Evolutionary conservation across 2,797 vertebrate species (phyloP), one percentile per base, ranked within the genome.

Genomic region (Rhinichthys osculus): DNA sequence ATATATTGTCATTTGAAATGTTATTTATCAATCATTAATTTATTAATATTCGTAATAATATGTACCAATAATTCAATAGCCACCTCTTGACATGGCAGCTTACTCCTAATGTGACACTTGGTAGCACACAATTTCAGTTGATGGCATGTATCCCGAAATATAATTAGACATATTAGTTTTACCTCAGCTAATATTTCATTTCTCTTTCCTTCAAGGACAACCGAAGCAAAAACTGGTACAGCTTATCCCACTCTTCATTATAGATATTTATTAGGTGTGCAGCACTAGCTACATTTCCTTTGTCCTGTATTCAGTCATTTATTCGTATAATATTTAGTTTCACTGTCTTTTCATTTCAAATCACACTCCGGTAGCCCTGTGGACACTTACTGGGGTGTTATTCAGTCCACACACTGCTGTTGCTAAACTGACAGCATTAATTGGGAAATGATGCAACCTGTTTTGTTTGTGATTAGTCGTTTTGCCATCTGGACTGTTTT

Each of bases 401-500:
- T 86, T 85, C 69, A 44, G 62, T 89, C 85, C 69, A 79, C 86
- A 78, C 86, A 80, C 81, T 89, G 85, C 87, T 71, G 84, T 76
- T 82, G 78, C 78, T 80, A 73, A 90, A 85, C 77, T 87, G 84
- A 87, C 77, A 90, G 83, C 82, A 81, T 88, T 91, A 88, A 89
- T 81, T 82, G 84, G 88, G 77, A 83, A 88, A 90, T 87, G 81
- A 86, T 87, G 89, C 82, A 87, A 85, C 85, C 89, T 87, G 88
- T 84, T 91, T 90, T 89, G 88, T 90, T 90, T 89, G 85, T 88
- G 89, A 88, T 88, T 87, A 91, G 90, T 85, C 50, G 80, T 87
- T 69, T 78, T 86, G 81, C 89, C 89, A 91, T 89, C 89, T 90
- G 90, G 87, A 82, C 90, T 85, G 88, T 86, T 79, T 89, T 87